Evolutionary conservation across 2,113 vertebrate species (phyloP), one percentile per base, ranked within the genome.

Genomic region (Fregata magnificens): DNA sequence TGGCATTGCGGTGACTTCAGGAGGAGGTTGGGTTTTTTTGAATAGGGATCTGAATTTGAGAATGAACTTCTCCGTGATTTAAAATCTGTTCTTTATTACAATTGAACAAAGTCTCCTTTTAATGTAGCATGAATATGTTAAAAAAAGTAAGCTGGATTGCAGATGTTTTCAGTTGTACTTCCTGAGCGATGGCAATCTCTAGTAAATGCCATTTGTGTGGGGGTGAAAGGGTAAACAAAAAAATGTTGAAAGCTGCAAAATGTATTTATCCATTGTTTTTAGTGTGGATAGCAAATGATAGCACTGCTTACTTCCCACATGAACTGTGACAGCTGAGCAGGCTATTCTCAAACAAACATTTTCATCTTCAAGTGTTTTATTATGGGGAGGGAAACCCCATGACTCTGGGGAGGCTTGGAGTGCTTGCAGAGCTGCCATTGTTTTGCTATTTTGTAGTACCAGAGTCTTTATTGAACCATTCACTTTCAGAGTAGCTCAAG

Each of bases 1-100:
- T 45, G 58, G 6, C 10, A 0, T 6, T 47, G 31, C 2, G 0
- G 6, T 49, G 78, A 8, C 40, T 61, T 45, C 53, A 4, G 84
- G 26, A 63, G 24, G 26, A 73, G 63, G 8, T 5, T 55, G 38
- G 5, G 2, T 7, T 34, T 65, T 70, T 94, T 32, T 31, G 7
- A 36, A 8, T 16, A 63, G 72, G 20, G 16, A 4, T 66, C 16
- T 44, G 63, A 71, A 44, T 78, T 77, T 78, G 36, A 13, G 52
- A 18, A 32, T 19, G 7, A 77, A 29, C 19, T 83, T 47, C 15
- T 53, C 17, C 2, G 32, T 15, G 67, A 45, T 61, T 58, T 66
- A 21, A 81, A 81, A 38, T 56, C n/a, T 45, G 34, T 78, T 67
- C 77, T 76, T 61, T 63, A 28, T 65, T 82, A 7, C 7, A 67